A percentile compares a stretch with the other conserved stretches of the same genome.
Evolutionary conservation across 2,113 vertebrate genomes (phyloP).

Genomic region (Amphilophus citrinellus): DNA sequence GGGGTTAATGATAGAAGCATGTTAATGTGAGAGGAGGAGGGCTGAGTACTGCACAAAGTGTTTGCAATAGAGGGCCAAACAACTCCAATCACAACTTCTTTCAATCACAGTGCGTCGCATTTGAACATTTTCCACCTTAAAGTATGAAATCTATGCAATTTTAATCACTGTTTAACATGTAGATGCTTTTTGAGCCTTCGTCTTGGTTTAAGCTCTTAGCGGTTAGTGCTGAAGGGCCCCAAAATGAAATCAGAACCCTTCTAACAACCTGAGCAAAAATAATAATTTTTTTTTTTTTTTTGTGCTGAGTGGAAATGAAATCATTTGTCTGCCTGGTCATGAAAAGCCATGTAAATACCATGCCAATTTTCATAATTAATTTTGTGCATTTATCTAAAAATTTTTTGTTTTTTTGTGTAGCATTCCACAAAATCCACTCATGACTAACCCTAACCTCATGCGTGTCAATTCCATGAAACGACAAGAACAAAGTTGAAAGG

Average conservation of each 20-base stretch:
- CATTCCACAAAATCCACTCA: not conserved
- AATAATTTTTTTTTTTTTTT: not conserved
- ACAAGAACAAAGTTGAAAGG: not conserved
- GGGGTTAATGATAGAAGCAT: conserved; percentile 88
- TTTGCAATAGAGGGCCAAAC: conserved; percentile 80
- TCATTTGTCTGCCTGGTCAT: not conserved
- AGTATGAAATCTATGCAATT: conserved; percentile 83
- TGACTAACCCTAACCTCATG: not conserved
- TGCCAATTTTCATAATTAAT: too few relatives aligned
- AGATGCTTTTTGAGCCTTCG: conserved; percentile 79
- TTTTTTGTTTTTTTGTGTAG: not conserved
- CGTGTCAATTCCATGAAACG: not conserved
- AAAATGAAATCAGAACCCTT: conserved; percentile 17
- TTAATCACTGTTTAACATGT: conserved; percentile 85
- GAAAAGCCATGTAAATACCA: not conserved
- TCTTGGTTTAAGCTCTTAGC: conserved; percentile 45
- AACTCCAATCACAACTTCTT: conserved; percentile 91
- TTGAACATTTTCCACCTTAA: conserved; percentile 84
- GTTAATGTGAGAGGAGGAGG: conserved; percentile 86
- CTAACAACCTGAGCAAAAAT: conserved; percentile 1
- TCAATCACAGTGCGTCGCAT: conserved; percentile 83
- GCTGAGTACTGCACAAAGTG: conserved; percentile 68
- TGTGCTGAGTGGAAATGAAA: not conserved
- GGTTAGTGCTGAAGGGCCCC: not conserved
- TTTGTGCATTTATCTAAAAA: not conserved